Percentiles rank a stretch among this genome's conserved stretches.
Conservation (phyloP, 2,888 invertebrate species). For the Synergus laeviventris region DNA sequence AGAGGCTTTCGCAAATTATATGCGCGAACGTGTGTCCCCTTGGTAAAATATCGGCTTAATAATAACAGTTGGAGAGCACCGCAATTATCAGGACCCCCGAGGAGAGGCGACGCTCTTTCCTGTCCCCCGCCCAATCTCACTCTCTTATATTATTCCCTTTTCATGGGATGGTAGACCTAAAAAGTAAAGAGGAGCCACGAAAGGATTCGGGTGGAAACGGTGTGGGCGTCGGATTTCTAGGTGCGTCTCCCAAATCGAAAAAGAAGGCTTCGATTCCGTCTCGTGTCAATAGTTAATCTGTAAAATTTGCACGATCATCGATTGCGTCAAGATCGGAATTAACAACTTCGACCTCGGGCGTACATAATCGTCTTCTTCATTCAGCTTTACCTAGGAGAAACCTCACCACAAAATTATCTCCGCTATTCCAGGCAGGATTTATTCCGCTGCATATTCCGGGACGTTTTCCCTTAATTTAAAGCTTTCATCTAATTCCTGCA, state of each 20-base stretch:
- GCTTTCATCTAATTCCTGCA: no score
- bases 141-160: constrained; percentile 58
- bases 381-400: no score
- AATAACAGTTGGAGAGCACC: constrained; percentile 76
- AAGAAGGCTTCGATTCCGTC: neutral
- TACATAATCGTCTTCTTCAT: neutral
- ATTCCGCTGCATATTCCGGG: no score
- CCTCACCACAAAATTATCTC: no score
- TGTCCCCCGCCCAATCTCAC: constrained; percentile 55
- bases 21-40: constrained; percentile 76
- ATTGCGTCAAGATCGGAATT: constrained; percentile 3
- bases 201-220: constrained; percentile 62
- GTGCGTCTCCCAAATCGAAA: constrained; percentile 56
- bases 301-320: constrained; percentile 18
- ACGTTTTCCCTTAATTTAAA: no score
- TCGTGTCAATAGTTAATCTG: constrained; percentile 21
- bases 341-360: neutral
- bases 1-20: constrained; percentile 76
- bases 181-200: constrained; percentile 45
- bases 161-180: constrained; percentile 46
- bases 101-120: constrained; percentile 54
- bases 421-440: no score
- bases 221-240: constrained; percentile 65
- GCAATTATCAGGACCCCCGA: constrained; percentile 74
- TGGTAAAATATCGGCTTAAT: constrained; percentile 76